phyloP scores from a whole-genome alignment of 53 echinoderm and acorn worm genomes.

The Luidia sarsii region DNA sequence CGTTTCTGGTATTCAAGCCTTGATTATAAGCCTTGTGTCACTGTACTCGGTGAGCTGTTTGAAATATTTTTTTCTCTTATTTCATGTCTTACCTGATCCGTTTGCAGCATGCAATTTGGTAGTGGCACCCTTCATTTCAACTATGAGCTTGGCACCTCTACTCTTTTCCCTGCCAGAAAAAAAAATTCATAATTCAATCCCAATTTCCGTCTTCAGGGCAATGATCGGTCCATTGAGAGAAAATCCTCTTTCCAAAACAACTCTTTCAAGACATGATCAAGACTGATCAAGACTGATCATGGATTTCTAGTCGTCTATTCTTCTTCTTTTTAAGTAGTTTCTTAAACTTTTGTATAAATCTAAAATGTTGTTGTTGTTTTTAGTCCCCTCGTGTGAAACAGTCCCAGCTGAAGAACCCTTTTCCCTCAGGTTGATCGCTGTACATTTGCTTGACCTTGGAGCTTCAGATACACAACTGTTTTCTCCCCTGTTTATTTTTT shows the following conservation, averaged over 20 bases:
- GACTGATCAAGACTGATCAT: background rate
- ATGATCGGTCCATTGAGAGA: background rate
- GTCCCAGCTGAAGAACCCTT: too few relatives aligned
- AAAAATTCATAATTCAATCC: background rate
- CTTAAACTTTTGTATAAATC: background rate
- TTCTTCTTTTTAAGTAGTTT: background rate
- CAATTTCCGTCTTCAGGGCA: background rate
- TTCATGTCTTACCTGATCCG: too few relatives aligned
- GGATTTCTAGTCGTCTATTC: background rate
- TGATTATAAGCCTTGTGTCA: too few relatives aligned
- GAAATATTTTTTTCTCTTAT: too few relatives aligned
- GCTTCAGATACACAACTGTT: background rate
- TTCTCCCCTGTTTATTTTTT: background rate
- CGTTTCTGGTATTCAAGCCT: too few relatives aligned
- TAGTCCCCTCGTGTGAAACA: too few relatives aligned
- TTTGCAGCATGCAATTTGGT: constrained; percentile 79
- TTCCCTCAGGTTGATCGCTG: too few relatives aligned
- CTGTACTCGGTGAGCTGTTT: too few relatives aligned
- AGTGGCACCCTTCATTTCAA: constrained; percentile 81
- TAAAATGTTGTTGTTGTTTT: too few relatives aligned
- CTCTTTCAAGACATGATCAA: background rate
- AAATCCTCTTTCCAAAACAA: background rate
- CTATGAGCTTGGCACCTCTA: constrained; percentile 81
- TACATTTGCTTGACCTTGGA: background rate
- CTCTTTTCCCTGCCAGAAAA: constrained; percentile 85